Evolutionary conservation across 2,113 vertebrate species (phyloP).

Genomic region (Callospermophilus lateralis): DNA sequence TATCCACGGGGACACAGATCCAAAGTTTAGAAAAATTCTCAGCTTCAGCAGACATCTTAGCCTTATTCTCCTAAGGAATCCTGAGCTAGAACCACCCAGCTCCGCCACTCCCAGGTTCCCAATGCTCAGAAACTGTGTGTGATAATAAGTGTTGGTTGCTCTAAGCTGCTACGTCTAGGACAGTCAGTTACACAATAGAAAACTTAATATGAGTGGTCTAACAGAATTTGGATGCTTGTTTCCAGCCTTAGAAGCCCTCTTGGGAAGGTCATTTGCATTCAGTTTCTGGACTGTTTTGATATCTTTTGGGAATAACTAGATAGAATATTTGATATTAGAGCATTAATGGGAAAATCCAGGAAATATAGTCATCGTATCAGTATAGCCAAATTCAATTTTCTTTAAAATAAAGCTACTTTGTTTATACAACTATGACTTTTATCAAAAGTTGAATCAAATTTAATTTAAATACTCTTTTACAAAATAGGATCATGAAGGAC

Average conservation of each 20-base stretch:
- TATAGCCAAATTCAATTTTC: neutral
- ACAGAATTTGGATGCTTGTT: neutral
- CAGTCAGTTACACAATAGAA: neutral
- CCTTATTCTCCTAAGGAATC: neutral
- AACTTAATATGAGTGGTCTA: neutral
- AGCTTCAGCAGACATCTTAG: neutral
- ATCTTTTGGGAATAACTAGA: neutral
- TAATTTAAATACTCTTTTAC: neutral
- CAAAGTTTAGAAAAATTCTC: neutral
- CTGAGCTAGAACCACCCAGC: neutral
- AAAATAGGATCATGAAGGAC: neutral
- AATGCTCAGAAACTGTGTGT: neutral
- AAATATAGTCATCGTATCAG: neutral
- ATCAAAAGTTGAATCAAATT: neutral
- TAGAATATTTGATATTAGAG: neutral
- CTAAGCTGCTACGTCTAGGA: neutral
- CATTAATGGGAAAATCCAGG: neutral
- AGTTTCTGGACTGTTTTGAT: neutral
- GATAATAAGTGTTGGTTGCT: neutral
- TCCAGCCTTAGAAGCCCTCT: neutral
- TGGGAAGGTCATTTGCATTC: neutral
- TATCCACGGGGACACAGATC: neutral
- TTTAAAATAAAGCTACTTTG: neutral
- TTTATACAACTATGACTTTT: conserved; percentile 11
- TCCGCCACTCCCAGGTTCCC: neutral